Conservation (phyloP, 2,797 vertebrate genomes). For the Cyprinella venusta region DNA sequence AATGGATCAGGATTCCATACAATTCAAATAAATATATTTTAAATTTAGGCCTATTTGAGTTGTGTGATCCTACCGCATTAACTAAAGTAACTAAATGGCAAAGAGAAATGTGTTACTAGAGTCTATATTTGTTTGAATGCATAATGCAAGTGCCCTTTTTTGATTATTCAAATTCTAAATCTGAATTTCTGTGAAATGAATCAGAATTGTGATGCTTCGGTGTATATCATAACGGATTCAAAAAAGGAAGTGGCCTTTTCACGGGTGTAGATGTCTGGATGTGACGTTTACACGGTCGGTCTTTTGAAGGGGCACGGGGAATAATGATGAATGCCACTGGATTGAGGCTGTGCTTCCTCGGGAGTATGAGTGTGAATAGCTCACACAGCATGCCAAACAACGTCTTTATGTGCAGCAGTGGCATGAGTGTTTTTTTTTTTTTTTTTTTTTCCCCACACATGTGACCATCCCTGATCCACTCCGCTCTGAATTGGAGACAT, state of each 20-base stretch:
- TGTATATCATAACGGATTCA: neutral
- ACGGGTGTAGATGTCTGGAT: neutral
- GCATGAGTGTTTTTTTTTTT: conserved; percentile 8
- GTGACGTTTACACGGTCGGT: neutral
- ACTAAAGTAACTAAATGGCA: too few relatives aligned
- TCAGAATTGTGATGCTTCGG: neutral
- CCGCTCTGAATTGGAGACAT: neutral
- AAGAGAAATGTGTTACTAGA: neutral
- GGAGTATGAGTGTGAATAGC: conserved; percentile 16
- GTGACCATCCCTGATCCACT: conserved; percentile 52
- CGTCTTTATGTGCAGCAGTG: neutral
- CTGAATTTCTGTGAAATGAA: neutral
- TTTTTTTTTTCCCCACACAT: conserved; percentile 19
- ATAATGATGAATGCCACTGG: conserved; percentile 29
- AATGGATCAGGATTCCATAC: neutral
- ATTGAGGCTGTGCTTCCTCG: conserved; percentile 18
- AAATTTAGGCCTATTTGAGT: too few relatives aligned
- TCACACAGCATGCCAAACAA: conserved; percentile 17
- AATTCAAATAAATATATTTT: neutral
- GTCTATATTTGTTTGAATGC: neutral
- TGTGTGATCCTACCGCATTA: too few relatives aligned
- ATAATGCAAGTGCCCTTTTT: neutral
- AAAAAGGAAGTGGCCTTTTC: neutral
- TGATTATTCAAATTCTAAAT: neutral
- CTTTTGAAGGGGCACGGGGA: neutral